A percentile compares a stretch with the other conserved stretches of the same genome.
These are phyloP conservation scores for Coryphaenoides rupestris DNA, from an alignment of 2,113 vertebrate species.

Conservation along the genomic window DNA sequence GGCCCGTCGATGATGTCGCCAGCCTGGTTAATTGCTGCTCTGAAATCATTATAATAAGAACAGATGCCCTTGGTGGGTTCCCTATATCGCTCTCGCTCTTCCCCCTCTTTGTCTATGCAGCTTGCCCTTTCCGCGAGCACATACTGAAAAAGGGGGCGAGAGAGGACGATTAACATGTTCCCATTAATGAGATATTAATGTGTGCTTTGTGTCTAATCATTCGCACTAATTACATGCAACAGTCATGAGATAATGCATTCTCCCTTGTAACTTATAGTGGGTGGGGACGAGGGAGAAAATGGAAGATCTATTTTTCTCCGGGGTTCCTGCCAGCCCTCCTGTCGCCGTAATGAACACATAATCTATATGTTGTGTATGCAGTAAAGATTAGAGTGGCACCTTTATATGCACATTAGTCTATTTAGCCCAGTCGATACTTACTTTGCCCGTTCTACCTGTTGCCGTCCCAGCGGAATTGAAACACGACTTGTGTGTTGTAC, in stretches of 20 bases:
- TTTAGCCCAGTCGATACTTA: slow-evolving; percentile 31
- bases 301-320: slow-evolving; percentile 15
- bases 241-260: slow-evolving; percentile 22
- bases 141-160: background rate
- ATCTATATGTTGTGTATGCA: slow-evolving; percentile 57
- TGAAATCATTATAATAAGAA: slow-evolving; percentile 56
- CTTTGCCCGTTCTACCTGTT: slow-evolving; percentile 28
- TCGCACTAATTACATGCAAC: slow-evolving; percentile 44
- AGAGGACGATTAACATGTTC: slow-evolving; percentile 38
- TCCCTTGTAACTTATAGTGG: slow-evolving; percentile 6
- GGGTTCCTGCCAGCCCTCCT: slow-evolving; percentile 23
- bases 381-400: slow-evolving; percentile 40
- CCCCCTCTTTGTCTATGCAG: background rate
- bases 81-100: slow-evolving; percentile 5
- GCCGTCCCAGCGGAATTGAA: slow-evolving; percentile 5
- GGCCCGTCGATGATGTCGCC: slow-evolving; percentile 29
- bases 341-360: slow-evolving; percentile 59
- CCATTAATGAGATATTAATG: slow-evolving; percentile 53
- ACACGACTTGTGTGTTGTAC: no score
- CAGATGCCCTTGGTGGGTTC: slow-evolving; percentile 34
- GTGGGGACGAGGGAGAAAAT: background rate
- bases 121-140: slow-evolving; percentile 3
- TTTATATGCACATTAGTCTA: slow-evolving; percentile 40
- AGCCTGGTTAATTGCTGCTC: slow-evolving; percentile 51
- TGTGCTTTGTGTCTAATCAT: slow-evolving; percentile 47